Evolutionary conservation across 2,888 invertebrate species (phyloP), one percentile per base, ranked within the genome.

Genomic region (Prosapia bicincta): DNA sequence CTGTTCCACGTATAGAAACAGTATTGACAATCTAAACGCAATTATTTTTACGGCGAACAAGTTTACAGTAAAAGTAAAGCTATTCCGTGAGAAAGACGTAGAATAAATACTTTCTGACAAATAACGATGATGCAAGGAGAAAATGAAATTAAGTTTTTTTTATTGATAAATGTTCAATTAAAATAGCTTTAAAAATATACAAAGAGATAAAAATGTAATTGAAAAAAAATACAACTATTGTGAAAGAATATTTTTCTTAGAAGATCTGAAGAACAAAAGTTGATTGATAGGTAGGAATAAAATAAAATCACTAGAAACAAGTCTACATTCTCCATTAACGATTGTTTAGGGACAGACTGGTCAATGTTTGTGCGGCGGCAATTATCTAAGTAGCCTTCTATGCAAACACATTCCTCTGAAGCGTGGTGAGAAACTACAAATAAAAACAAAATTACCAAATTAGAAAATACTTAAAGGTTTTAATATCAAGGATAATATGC

Each of bases 331-430:
- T 54, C 20, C 54, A 54, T 54, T 54, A 54, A 54, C 54, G 54
- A 54, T 54, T 54, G 54, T 54, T 54, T 54, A 54, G 54, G 54
- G 54, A 54, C 54, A 54, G 54, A 54, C 54, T 54, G 54, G 54
- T 54, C 54, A 20, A 54, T 54, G 30, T n/a, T n/a, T n/a, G n/a
- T n/a, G n/a, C n/a, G n/a, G n/a, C n/a, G n/a, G n/a, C n/a, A n/a
- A n/a, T n/a, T n/a, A n/a, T n/a, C n/a, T n/a, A n/a, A n/a, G n/a
- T n/a, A n/a, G n/a, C n/a, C n/a, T n/a, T n/a, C n/a, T n/a, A n/a
- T n/a, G n/a, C n/a, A n/a, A n/a, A n/a, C n/a, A n/a, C n/a, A n/a
- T n/a, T n/a, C n/a, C n/a, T n/a, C n/a, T n/a, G n/a, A n/a, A n/a
- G n/a, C n/a, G n/a, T n/a, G n/a, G n/a, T n/a, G n/a, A n/a, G n/a